phyloP scores from a whole-genome alignment of 2,113 vertebrate species.

The Istiophorus platypterus region DNA sequence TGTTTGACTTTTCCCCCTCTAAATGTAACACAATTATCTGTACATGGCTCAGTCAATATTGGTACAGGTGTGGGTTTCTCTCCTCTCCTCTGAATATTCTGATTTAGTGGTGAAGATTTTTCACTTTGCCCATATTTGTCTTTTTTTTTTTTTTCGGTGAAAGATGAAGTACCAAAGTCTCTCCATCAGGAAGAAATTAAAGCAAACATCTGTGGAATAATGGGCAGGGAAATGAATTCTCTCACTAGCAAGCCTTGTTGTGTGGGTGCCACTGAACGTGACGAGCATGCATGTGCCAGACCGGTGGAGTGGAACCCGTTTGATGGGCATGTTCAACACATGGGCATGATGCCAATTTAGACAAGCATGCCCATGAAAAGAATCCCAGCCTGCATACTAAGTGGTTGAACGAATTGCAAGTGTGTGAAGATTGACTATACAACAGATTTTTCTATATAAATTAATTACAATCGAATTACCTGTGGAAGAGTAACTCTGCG shows the following conservation, averaged over 20 bases:
- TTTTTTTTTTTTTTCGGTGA: constrained; percentile 48
- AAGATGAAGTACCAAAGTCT: constrained; percentile 73
- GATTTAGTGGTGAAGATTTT: constrained; percentile 52
- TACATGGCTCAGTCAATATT: constrained; percentile 31
- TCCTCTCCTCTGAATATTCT: constrained; percentile 56
- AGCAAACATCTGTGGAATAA: constrained; percentile 84
- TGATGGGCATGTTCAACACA: constrained; percentile 82
- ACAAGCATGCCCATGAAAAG: constrained; percentile 75
- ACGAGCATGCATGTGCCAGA: constrained; percentile 79
- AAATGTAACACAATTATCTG: constrained; percentile 20
- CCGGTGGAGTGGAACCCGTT: constrained; percentile 78
- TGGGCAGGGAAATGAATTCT: constrained; percentile 81
- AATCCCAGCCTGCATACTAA: constrained; percentile 61
- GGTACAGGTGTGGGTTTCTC: constrained; percentile 9
- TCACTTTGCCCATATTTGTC: constrained; percentile 61
- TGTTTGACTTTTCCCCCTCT: constrained; percentile 6
- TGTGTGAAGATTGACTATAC: constrained; percentile 4
- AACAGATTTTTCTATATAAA: neutral
- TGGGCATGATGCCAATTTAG: constrained; percentile 83
- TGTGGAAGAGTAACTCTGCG: neutral
- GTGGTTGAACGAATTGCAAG: constrained; percentile 20
- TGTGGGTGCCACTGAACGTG: constrained; percentile 79
- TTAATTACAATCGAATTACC: neutral
- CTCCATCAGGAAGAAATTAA: constrained; percentile 80
- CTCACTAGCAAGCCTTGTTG: constrained; percentile 61